Base-by-base conservation (phyloP, 2,113 vertebrate species). In the Ia io region DNA sequence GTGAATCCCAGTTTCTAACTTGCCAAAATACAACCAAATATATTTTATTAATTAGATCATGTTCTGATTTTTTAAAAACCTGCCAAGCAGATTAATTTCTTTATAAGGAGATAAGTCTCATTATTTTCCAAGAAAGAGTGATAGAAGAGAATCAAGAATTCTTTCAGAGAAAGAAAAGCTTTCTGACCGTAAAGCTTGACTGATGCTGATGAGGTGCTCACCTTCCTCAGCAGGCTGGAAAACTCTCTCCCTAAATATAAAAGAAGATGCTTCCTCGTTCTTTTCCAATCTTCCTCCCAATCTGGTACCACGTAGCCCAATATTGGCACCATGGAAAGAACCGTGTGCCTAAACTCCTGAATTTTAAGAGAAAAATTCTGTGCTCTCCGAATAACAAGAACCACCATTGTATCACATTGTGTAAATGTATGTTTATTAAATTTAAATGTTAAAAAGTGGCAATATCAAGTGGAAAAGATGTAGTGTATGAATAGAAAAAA, bases 1-100 rank as follows among this genome's bases (percentile, higher is more conserved):
- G 35, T 30, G 3, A 97, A 97, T 93, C 73, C 94, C 53, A 95
- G 37, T 70, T 96, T 95, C 56, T 94, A 93, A 97, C 44, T 88
- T 95, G 74, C 78, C 90, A 69, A 95, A 84, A 96, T 90, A 93
- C 78, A 79, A 13, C 67, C 47, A 77, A n/a, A 82, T 1, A 14
- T 12, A 1, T 49, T 69, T 93, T 53, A n/a, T 96, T 95, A 97
- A 83, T 91, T 74, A 84, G 92, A 83, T 42, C 59, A 71, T 71
- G 17, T 44, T 90, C 30, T 94, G 37, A 67, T 47, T 47, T 91
- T 87, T 93, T 37, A 96, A 47, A 93, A 96, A 97, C 22, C 70
- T 94, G 35, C 59, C 53, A 74, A 63, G 30, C 35, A 82, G 84
- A 32, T 25, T 32, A 0, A 77, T 59, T 49, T 89, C 76, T 93